These are phyloP conservation scores for Erpornis zantholeuca DNA, from an alignment of 2,113 vertebrate species.

Conservation along the genomic window DNA sequence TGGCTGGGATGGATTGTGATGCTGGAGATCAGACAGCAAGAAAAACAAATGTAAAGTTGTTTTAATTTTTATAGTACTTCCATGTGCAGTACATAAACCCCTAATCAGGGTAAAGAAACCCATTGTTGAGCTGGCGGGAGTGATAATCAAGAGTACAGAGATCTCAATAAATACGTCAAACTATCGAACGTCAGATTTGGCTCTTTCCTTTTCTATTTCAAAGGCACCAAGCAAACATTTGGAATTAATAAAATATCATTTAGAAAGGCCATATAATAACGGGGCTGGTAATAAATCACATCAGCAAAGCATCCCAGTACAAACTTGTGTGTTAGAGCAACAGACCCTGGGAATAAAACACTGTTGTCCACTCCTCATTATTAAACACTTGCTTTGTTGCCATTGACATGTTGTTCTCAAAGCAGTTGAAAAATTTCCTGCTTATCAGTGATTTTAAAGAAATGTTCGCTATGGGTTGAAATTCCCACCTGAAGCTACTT, in stretches of 20 bases:
- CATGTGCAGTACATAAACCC: not conserved
- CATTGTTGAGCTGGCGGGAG: not conserved
- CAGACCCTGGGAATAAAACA: not conserved
- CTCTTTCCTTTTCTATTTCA: not conserved
- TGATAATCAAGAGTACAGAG: not conserved
- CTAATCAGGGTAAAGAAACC: not conserved
- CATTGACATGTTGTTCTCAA: not conserved
- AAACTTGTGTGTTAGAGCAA: not conserved
- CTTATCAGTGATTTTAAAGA: not conserved
- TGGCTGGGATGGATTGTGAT: not conserved
- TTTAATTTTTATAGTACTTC: conserved; percentile 6
- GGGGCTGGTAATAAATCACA: not conserved
- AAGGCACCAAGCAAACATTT: not conserved
- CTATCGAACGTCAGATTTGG: not conserved
- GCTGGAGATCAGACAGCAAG: not conserved
- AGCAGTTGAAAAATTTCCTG: not conserved
- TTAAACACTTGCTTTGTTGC: conserved; percentile 10
- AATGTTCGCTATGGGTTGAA: not conserved
- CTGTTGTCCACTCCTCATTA: not conserved
- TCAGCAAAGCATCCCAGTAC: not conserved
- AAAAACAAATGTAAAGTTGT: not conserved
- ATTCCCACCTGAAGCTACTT: not conserved
- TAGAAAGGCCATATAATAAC: not conserved
- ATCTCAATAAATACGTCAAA: not conserved
- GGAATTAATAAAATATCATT: conserved; percentile 17